Conservation (phyloP, 2,888 invertebrate species). For the Eilema sororculum region DNA sequence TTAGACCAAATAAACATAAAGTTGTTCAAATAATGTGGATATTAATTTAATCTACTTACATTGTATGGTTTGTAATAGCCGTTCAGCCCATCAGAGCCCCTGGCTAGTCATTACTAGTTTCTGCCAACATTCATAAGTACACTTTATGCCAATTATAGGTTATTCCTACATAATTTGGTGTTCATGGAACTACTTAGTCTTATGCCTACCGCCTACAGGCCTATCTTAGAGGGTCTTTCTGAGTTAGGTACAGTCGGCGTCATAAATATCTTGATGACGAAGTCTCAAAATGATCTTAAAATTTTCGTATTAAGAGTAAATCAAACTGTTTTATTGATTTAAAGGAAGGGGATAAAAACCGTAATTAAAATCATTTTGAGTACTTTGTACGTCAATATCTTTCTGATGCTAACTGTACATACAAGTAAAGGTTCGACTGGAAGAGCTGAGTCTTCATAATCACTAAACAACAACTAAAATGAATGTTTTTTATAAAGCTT, state of each 20-base stretch:
- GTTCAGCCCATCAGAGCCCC: neutral
- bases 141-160: neutral
- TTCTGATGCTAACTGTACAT: too few relatives aligned
- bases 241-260: too few relatives aligned
- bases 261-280: too few relatives aligned
- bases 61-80: neutral
- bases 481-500: too few relatives aligned
- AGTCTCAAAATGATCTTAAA: too few relatives aligned
- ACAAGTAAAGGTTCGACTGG: neutral
- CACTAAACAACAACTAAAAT: neutral
- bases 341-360: too few relatives aligned
- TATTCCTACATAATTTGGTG: neutral
- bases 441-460: neutral
- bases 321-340: too few relatives aligned
- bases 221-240: neutral
- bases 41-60: neutral
- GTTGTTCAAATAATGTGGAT: neutral
- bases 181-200: neutral
- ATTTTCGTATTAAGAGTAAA: too few relatives aligned
- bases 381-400: too few relatives aligned
- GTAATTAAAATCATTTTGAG: too few relatives aligned
- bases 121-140: neutral
- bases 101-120: neutral
- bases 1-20: neutral
- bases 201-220: neutral